Evolutionary conservation across 2,888 invertebrate genomes (phyloP), one percentile per base, ranked within the genome.

Genomic region (Cerastis rubricosa): DNA sequence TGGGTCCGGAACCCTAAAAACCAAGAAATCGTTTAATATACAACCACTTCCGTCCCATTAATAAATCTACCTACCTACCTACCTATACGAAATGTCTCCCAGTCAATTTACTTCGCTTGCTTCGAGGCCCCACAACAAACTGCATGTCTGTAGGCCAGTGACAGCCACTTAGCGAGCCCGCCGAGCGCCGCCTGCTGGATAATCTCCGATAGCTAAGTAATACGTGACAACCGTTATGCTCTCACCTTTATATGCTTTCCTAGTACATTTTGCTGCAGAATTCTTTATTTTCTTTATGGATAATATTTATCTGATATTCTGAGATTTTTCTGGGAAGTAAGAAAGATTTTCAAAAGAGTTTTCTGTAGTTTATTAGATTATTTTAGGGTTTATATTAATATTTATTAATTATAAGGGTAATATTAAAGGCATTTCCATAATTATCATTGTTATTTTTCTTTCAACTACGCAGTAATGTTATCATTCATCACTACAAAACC

Each of bases 141-240:
- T 74, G 49, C 57, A 59, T 64, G 71, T 79, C 64, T 78, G 67
- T 73, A 67, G 67, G 49, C 79, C 47, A 72, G 73, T 78, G 87
- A 82, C 80, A 80, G 68, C 78, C 88, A 85, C 87, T 86, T 86
- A 88, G 70, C 68, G 43, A 61, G 63, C 59, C 51, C n/a, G 54
- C 40, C 40, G 40, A 11, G 67, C 43, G 70, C 71, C 74, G 65
- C 54, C 71, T 59, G 47, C 22, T 69, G 67, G 88, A 83, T 85
- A 79, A 86, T 83, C 86, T 80, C 54, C 57, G 70, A 74, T 80
- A 80, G 64, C 71, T 78, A 76, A 80, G 80, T 76, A 74, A 71
- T 85, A 72, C 64, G 66, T 70, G 74, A 72, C 70, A 78, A 73
- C 61, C 47, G 25, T 59, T 59, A 70, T 71, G 54, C 76, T 81